Conservation (phyloP, 2,113 vertebrate genomes). For the zebrafish (Danio rerio) region DNA sequence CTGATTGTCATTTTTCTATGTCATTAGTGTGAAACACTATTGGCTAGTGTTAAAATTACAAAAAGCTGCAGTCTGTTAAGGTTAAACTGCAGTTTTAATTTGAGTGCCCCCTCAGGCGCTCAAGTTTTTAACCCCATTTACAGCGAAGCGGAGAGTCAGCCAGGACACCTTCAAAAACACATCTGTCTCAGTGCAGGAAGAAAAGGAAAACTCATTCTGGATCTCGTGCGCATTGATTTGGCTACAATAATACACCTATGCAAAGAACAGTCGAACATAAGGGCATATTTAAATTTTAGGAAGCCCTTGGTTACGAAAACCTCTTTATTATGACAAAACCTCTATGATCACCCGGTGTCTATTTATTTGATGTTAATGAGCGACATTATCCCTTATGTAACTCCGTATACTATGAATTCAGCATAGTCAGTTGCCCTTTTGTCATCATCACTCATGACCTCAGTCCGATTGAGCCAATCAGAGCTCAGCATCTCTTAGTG, state of each 20-base stretch:
- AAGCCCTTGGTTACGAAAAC: neutral
- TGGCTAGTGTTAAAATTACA: too few relatives aligned
- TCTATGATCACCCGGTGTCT: too few relatives aligned
- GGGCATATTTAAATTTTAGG: too few relatives aligned
- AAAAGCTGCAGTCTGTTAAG: neutral
- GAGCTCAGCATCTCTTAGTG: constrained; percentile 19
- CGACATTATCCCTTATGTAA: neutral
- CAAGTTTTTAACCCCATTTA: constrained; percentile 34
- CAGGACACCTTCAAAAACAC: constrained; percentile 5
- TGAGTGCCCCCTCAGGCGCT: neutral
- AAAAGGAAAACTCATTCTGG: neutral
- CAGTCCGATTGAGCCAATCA: constrained; percentile 34
- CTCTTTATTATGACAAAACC: neutral
- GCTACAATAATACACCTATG: too few relatives aligned
- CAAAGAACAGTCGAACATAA: too few relatives aligned
- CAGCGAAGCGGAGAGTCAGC: neutral
- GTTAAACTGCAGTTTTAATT: constrained; percentile 11
- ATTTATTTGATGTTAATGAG: neutral
- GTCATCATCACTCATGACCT: constrained; percentile 2
- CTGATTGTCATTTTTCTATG: neutral
- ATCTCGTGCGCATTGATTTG: neutral
- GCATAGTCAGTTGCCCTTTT: neutral
- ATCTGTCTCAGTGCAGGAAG: neutral
- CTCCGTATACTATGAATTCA: constrained; percentile 5
- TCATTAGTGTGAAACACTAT: neutral